phyloP scores from a whole-genome alignment of 2,113 vertebrate genomes.

The Pygoscelis adeliae region DNA sequence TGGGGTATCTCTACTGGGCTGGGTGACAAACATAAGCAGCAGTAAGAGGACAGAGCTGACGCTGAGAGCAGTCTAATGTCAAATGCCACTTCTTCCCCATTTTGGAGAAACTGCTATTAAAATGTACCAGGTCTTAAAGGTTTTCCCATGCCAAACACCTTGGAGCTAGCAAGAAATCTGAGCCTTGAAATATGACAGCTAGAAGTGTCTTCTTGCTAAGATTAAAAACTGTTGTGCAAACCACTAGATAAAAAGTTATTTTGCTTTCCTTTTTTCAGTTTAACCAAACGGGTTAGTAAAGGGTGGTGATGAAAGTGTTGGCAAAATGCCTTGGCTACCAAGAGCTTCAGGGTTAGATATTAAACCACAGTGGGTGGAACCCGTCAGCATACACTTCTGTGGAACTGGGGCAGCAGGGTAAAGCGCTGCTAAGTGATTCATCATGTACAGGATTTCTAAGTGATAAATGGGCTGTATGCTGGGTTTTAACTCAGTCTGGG shows the following conservation, averaged over 20 bases:
- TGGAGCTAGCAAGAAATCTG: neutral
- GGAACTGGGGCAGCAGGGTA: neutral
- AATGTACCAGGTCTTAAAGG: neutral
- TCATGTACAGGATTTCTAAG: neutral
- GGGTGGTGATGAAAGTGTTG: conserved; percentile 9
- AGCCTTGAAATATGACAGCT: neutral
- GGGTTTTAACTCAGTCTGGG: neutral
- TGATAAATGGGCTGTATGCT: neutral
- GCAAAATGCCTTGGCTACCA: neutral
- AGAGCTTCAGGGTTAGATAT: conserved; percentile 38
- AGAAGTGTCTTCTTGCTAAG: neutral
- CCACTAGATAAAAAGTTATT: neutral
- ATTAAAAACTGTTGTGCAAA: neutral
- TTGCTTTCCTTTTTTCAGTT: conserved; percentile 5
- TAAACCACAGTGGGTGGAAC: conserved; percentile 1
- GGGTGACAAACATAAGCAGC: neutral
- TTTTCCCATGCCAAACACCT: neutral
- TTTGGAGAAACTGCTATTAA: neutral
- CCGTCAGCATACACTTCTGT: rapidly evolving
- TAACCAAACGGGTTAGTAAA: conserved; percentile 7
- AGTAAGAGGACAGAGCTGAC: neutral
- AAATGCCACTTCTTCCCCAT: neutral
- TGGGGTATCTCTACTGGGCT: neutral
- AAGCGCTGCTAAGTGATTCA: neutral
- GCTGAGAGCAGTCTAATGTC: neutral